Base-by-base conservation (phyloP, 1,140 invertebrate genomes). In the Drosophila nannoptera region DNA sequence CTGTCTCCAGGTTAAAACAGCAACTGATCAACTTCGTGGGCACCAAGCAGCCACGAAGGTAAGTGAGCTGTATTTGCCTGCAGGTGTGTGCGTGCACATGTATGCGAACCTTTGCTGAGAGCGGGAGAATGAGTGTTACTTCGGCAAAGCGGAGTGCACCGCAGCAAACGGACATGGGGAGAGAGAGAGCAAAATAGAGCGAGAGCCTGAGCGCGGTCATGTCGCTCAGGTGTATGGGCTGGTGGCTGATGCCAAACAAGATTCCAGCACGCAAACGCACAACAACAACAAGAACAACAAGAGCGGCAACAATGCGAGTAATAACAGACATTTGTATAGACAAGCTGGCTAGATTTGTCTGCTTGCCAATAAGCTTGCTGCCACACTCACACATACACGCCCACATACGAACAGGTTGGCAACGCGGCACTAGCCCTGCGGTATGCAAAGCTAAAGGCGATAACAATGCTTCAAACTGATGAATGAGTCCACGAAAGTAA, bases 241-340 rank as follows among this genome's bases (percentile, higher is more conserved):
- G 54, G 8, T 56, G 36, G 48, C 52, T 58, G 62, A 64, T 67
- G 75, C 72, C 75, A 83, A 78, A 68, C 78, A 75, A 83, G 76
- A 83, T 83, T 83, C 80, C 80, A 80, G 48, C 80, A 84, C 80
- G 76, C 76, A 78, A 68, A 61, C 63, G 73, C 61, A 63, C 58
- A 68, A 53, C 45, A 77, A 46, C 50, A 70, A 50, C 48, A 69
- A 77, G 36, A 73, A 72, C 56, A 69, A 45, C 42, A 22, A 22
- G 1, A 68, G 72, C 42, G 69, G 72, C 56, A 65, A 43, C 7
- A 55, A 55, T 31, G 33, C n/a, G 2, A 33, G 7, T 43, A 65
- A 42, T 35, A 52, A 35, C n/a, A 33, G 4, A n/a, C 61, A n/a
- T 22, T 38, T 5, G 45, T 54, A 49, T 29, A 46, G 40, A 60